Base-by-base conservation (phyloP, 2,888 invertebrate genomes). In the Xestia sexstrigata region DNA sequence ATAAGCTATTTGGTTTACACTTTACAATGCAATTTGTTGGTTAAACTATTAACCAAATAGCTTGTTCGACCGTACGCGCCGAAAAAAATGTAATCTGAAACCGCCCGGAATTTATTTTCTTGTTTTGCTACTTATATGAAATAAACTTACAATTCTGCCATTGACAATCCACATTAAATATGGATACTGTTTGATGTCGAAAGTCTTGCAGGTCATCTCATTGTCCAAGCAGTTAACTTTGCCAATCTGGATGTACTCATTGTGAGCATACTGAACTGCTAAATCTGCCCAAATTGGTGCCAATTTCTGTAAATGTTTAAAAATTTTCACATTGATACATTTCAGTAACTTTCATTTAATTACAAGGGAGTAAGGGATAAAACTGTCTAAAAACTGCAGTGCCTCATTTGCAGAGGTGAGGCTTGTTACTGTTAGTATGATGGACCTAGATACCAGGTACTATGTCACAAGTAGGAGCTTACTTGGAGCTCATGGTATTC, bases 101-200 rank as follows among this genome's bases (percentile, higher is more conserved):
- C 17, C 4, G 3, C 9, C 17, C 20, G n/a, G n/a, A n/a, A n/a
- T 20, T 1, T 30, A 60, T 17, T 8, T 26, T 5, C 15, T 15
- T 58, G 26, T 58, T 35, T 35, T 30, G 17, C 60, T 60, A 30
- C 58, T 8, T 13, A 17, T 30, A 52, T 26, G 60, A 69, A 67
- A 49, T 58, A 78, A 84, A 93, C 95, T 95, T 92, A 98, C 98
- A 96, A 98, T 98, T 93, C 98, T 98, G 26, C 99, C 99, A 94
- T 99, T 98, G 91, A 98, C 98, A 87, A 99, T 98, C 98, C 99
- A 99, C 65, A 99, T 93, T 9, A 99, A 94, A 3, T 98, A 98
- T 0, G 99, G 99, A 93, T 98, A 99, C 60, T 99, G 98, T 92
- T 98, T 98, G 55, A 99, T 98, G 84, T 98, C 98, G 91, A 98